These are phyloP conservation scores for Marisa cornuarietis DNA, from an alignment of 1,140 invertebrate species.

Conservation along the genomic window DNA sequence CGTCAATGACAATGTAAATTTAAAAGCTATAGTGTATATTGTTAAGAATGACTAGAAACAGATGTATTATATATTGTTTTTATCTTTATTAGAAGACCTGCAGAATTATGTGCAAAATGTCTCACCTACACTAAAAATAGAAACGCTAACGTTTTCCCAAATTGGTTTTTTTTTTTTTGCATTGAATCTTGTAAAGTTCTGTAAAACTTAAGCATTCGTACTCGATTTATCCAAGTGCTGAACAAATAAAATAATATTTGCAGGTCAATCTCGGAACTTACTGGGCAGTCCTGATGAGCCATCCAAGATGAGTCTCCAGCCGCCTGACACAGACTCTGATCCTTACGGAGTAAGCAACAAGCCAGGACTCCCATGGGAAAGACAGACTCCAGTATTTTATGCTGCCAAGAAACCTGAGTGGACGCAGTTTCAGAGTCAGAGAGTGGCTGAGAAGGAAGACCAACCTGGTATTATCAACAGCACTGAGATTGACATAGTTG, in stretches of 20 bases:
- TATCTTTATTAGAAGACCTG: too few species aligned
- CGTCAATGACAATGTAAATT: too few species aligned
- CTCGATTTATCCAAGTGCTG: background rate
- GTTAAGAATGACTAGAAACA: too few species aligned
- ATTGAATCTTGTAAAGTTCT: background rate
- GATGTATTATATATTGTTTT: too few species aligned
- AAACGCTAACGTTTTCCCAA: background rate
- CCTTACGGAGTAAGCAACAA: conserved; percentile 49
- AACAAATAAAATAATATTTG: conserved; percentile 8
- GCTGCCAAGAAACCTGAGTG: background rate
- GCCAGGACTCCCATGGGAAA: conserved; percentile 46
- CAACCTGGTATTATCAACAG: too few species aligned
- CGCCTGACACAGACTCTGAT: conserved; percentile 28
- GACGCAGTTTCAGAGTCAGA: too few species aligned
- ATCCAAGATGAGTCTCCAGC: conserved; percentile 10
- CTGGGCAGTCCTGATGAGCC: conserved; percentile 25
- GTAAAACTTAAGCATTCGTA: background rate
- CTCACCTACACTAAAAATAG: background rate
- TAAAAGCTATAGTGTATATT: too few species aligned
- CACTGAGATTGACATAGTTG: too few species aligned
- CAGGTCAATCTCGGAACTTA: conserved; percentile 51
- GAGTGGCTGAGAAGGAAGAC: too few species aligned
- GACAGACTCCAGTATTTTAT: conserved; percentile 36
- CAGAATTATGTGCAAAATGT: too few species aligned
- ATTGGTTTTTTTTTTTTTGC: background rate